Evolutionary conservation across 2,888 invertebrate genomes (phyloP).

Genomic region (Rutpela maculata): DNA sequence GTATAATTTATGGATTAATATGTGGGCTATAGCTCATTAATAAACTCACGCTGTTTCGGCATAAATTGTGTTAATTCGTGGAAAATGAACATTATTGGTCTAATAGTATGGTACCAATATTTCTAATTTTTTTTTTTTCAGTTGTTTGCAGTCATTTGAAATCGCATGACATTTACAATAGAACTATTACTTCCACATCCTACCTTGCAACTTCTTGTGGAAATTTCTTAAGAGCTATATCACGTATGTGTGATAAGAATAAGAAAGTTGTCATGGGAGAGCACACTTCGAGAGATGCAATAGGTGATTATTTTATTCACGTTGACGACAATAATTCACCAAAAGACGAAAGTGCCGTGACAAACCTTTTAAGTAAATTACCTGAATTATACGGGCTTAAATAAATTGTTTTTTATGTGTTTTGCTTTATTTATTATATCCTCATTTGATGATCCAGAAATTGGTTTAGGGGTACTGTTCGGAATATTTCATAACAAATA

Average conservation of each 20-base stretch:
- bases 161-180: conserved; percentile 54
- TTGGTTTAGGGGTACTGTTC: too few relatives aligned
- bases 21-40: too few relatives aligned
- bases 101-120: too few relatives aligned
- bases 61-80: too few relatives aligned
- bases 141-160: conserved; percentile 60
- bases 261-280: conserved; percentile 57
- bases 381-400: neutral
- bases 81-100: too few relatives aligned
- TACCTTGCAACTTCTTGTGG: conserved; percentile 54
- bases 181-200: conserved; percentile 53
- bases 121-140: conserved; percentile 46
- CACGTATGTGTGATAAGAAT: conserved; percentile 53
- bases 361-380: neutral
- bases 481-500: too few relatives aligned
- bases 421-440: neutral
- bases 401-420: neutral
- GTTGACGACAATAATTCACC: conserved; percentile 32
- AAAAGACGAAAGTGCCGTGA: neutral
- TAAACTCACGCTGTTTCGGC: too few relatives aligned
- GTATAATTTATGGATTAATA: too few relatives aligned
- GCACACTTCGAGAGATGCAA: conserved; percentile 44
- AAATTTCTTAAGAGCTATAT: conserved; percentile 48
- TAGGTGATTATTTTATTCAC: conserved; percentile 51
- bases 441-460: too few relatives aligned